These are phyloP conservation scores for Smittia sp. DNA, from an alignment of 2,888 invertebrate species.

Conservation along the genomic window DNA sequence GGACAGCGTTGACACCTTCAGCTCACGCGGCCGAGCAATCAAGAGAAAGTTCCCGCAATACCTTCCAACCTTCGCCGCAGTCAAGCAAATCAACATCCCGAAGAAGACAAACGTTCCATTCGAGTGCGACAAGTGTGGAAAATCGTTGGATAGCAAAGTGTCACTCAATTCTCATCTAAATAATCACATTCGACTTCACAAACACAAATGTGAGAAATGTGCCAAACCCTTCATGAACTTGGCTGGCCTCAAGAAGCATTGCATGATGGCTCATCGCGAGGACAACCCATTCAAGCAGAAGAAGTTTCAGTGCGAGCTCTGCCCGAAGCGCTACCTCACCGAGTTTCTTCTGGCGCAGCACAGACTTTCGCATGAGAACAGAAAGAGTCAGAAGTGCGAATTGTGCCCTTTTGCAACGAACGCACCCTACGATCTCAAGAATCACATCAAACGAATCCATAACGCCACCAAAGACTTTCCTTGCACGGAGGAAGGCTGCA, in stretches of 20 bases:
- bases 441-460: conserved; percentile 35
- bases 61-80: not conserved
- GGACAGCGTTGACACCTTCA: not conserved
- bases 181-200: not conserved
- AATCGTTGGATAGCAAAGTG: not conserved
- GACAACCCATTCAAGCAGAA: conserved; percentile 19
- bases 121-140: conserved; percentile 18
- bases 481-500: not conserved
- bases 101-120: not conserved
- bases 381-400: conserved; percentile 11
- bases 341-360: not conserved
- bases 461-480: not conserved
- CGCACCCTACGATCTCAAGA: conserved; percentile 23
- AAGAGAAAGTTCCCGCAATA: conserved; percentile 18
- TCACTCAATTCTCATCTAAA: not conserved
- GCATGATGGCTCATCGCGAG: not conserved
- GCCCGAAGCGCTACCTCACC: conserved; percentile 15
- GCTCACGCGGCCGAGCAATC: conserved; percentile 33
- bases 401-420: conserved; percentile 16
- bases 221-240: not conserved
- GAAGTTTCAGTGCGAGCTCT: not conserved
- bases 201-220: not conserved
- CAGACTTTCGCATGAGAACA: conserved; percentile 25
- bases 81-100: not conserved
- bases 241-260: not conserved